Percentiles rank a stretch among this genome's conserved stretches.
These are phyloP conservation scores for Trichosurus vulpecula DNA, from an alignment of 2,797 vertebrate genomes.

Conservation along the genomic window DNA sequence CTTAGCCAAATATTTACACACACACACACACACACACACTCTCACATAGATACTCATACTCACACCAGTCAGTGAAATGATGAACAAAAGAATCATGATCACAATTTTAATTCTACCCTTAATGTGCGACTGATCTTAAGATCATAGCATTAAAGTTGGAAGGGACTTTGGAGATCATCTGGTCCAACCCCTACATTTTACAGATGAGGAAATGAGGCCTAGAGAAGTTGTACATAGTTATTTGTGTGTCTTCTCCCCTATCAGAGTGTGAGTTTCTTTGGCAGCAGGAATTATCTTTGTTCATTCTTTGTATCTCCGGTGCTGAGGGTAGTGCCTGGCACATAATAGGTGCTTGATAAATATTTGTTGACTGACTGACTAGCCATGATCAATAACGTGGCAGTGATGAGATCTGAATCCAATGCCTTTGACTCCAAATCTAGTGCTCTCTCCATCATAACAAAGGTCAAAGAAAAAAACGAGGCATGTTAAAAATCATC, in stretches of 20 bases:
- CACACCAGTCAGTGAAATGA: background rate
- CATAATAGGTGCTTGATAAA: background rate
- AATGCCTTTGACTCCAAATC: background rate
- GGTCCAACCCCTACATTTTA: background rate
- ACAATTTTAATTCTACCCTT: background rate
- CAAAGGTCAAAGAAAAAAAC: background rate
- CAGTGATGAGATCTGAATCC: background rate
- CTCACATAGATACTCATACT: background rate
- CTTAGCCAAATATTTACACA: background rate
- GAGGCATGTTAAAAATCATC: background rate
- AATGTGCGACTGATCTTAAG: background rate
- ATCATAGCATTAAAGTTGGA: background rate
- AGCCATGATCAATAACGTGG: background rate
- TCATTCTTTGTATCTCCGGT: background rate
- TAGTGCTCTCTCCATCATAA: background rate
- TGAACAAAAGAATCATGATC: background rate
- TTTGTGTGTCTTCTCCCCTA: background rate
- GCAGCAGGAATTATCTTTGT: background rate
- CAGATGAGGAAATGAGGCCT: background rate
- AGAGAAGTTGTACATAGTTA: background rate
- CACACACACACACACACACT: background rate
- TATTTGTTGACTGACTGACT: background rate
- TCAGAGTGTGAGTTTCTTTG: background rate
- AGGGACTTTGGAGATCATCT: background rate
- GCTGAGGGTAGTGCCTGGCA: background rate